Evolutionary conservation across 2,113 vertebrate species (phyloP), one percentile per base, ranked within the genome.

Genomic region (Oryzias javanicus): DNA sequence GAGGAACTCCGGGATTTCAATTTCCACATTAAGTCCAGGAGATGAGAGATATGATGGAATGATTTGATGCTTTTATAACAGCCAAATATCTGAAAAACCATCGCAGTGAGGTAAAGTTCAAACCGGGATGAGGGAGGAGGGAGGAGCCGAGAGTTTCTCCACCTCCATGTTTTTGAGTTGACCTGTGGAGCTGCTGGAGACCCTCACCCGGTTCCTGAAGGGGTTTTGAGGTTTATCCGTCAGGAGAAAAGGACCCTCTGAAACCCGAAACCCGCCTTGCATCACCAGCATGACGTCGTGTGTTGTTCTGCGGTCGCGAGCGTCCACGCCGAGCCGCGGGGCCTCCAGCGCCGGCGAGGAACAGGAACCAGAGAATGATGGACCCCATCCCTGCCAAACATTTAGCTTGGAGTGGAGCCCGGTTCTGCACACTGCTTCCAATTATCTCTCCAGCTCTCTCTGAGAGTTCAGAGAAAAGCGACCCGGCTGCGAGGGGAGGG

Each of bases 371-470:
- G 57, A 52, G 58, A 54, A 60, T 53, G 74, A 88, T 89, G 88
- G 86, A 90, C 67, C 64, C 76, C n/a, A 85, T 87, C 84, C 84
- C 88, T 79, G 84, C 74, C 81, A 80, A 89, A 89, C 87, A 88
- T 88, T 90, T 86, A 54, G 86, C 77, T 91, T 91, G 89, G 91
- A 91, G 19, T 13, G 0, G 6, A 81, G 86, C 89, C 89, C 90
- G 85, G n/a, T 64, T 41, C 76, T 62, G 71, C 72, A 49, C 83
- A 59, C 83, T 86, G 85, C 87, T 87, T 83, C 64, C 76, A 84
- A 79, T 83, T 85, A 80, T 67, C 80, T 85, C 62, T 78, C 69
- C 59, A 42, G 42, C 75, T 42, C 56, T 60, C 64, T 66, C 72
- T 62, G 55, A 72, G 69, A 53, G 70, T 82, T 84, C 51, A 64